Evolutionary conservation across 2,888 invertebrate species (phyloP), one percentile per base, ranked within the genome.

Genomic region (Homarus gammarus): DNA sequence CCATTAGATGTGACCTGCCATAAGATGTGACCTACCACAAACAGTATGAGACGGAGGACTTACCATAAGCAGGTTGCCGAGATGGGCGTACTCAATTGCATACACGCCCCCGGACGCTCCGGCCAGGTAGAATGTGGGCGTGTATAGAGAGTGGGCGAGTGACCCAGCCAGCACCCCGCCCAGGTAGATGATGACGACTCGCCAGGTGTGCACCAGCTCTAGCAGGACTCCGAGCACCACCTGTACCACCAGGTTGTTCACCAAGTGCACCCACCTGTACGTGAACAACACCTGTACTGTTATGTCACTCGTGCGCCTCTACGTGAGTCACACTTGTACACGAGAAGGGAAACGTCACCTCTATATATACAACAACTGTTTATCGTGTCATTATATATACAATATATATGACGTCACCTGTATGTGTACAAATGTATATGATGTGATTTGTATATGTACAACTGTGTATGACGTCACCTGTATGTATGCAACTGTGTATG

Each of bases 21-120:
- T 64, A 10, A 61, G n/a, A 2, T 1, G 1, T 2, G 61, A 61
- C 18, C 61, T 22, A 22, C 61, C n/a, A 22, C 18, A 27, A 15
- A 27, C 1, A 64, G n/a, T n/a, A n/a, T n/a, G n/a, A n/a, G n/a
- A n/a, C n/a, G n/a, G n/a, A 68, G 10, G n/a, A 75, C 82, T 75
- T n/a, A 91, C 91, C 51, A 97, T 94, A 93, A 96, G 95, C 92
- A 98, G 96, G 94, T 98, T 97, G 81, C 98, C 96, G 87, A 98
- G 94, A 94, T 98, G 97, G 91, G 98, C 97, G 82, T 97, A 96
- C 91, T 98, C 95, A 92, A 98, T 94, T 38, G 97, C 97, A 94
- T 98, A 98, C 86, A 98, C 97, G 10, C 98, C 98, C 0, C 97
- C 98, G 0, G 98, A 98, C 61, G 98, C 97, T 33, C 98, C 98